Base-by-base conservation (phyloP, 2,888 invertebrate species). In the Hydrotaea diabolus region DNA sequence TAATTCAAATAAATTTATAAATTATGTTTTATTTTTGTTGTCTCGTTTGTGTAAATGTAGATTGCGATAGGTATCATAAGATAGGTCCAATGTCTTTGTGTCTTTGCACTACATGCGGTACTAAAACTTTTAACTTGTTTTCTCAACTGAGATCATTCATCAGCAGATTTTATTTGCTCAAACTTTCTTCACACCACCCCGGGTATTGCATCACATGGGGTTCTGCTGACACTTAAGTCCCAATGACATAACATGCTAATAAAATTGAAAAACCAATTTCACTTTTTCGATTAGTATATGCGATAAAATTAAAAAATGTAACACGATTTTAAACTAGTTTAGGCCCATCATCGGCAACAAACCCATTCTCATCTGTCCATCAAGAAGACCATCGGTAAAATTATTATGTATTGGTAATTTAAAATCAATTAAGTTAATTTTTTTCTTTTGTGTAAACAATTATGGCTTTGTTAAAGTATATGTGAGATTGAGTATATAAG, bases 281-380 rank as follows among this genome's bases (percentile, higher is more conserved):
- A 66, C 66, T 66, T 66, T 43, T 43, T 43, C 8, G 19, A 55
- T 55, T 55, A 55, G 53, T 53, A 53, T 53, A 53, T 53, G 53
- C 11, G n/a, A 17, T n/a, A 55, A 55, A 55, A 8, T 8, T 11
- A 2, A 5, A 21, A 19, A 21, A 55, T 55, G 55, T 55, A 21
- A 19, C 55, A 55, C 55, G 55, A 21, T 21, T 64, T 64, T 64
- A 64, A 64, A 64, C 64, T 31, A 64, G 64, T 64, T 64, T 36
- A 64, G 17, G 9, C 55, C 5, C 21, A 21, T 21, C 9, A 11
- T 9, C n/a, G 8, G n/a, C 11, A 4, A 21, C 21, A 55, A 55
- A 55, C 23, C 21, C n/a, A 43, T 19, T 43, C 36, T 7, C 69
- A 69, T 49, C 57, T 69, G 57, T 69, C 43, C 55, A 69, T 77